Evolutionary conservation across 2,113 vertebrate genomes (phyloP).

Genomic region (Semicossyphus pulcher): DNA sequence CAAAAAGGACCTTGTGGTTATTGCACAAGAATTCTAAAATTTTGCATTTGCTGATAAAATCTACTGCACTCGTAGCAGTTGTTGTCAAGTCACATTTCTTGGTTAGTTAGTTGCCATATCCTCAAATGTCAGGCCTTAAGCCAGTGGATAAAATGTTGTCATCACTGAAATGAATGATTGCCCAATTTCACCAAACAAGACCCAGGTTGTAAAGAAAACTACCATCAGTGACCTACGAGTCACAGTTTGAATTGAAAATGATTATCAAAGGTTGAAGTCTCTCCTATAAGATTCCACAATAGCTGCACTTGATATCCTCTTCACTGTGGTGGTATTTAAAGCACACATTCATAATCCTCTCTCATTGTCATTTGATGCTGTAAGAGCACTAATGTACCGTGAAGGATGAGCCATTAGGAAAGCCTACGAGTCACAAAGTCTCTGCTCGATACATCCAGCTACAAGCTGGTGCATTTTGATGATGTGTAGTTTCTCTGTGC

Average conservation of each 20-base stretch:
- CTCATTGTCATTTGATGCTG: conserved; percentile 38
- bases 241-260: not conserved
- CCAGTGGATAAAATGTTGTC: not conserved
- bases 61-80: no score
- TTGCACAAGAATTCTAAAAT: not conserved
- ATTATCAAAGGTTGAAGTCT: conserved; percentile 5
- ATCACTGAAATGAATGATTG: not conserved
- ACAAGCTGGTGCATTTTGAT: not conserved
- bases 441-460: conserved; percentile 1
- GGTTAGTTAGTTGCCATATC: no score
- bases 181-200: conserved; percentile 4
- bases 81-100: not conserved
- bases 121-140: not conserved
- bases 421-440: conserved; percentile 18
- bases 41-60: not conserved
- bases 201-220: conserved; percentile 13
- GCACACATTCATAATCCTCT: conserved; percentile 11
- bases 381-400: conserved; percentile 32
- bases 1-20: not conserved
- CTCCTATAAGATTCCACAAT: not conserved
- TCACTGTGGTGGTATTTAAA: conserved; percentile 42
- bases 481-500: conserved; percentile 2
- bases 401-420: conserved; percentile 36
- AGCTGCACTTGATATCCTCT: not conserved
- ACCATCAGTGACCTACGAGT: not conserved